These are phyloP conservation scores for Phalangium opilio DNA, from an alignment of 2,888 invertebrate species.

Conservation along the genomic window DNA sequence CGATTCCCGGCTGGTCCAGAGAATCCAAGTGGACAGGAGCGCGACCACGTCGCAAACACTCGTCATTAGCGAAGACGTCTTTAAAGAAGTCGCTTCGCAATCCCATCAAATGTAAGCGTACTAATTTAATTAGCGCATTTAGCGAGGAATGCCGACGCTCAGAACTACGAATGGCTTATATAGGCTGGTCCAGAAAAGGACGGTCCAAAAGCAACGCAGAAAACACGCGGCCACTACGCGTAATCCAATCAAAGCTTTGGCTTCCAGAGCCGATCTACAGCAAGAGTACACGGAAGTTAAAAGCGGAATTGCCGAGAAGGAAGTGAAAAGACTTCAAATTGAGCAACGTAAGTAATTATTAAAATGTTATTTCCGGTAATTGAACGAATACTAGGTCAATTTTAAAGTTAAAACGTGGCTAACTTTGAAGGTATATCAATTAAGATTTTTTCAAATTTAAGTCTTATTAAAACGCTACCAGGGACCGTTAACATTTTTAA, in stretches of 20 bases:
- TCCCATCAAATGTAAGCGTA: constrained; percentile 35
- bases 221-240: constrained; percentile 42
- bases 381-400: no score
- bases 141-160: no score
- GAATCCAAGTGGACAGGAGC: constrained; percentile 27
- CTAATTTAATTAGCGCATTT: no score
- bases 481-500: no score
- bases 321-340: constrained; percentile 54
- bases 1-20: constrained; percentile 35
- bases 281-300: constrained; percentile 64
- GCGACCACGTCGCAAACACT: no score
- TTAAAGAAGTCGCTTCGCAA: constrained; percentile 31
- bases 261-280: constrained; percentile 59
- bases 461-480: no score
- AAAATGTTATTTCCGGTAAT: no score
- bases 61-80: constrained; percentile 30
- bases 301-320: constrained; percentile 55
- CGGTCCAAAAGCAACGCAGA: constrained; percentile 54
- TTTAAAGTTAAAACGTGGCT: no score
- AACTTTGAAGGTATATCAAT: no score
- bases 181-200: constrained; percentile 49
- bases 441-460: no score
- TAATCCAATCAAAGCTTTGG: constrained; percentile 69
- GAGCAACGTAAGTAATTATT: constrained; percentile 66
- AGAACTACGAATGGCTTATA: no score